Evolutionary conservation across 1,140 invertebrate genomes (phyloP).

Genomic region (Bicyclus anynana): DNA sequence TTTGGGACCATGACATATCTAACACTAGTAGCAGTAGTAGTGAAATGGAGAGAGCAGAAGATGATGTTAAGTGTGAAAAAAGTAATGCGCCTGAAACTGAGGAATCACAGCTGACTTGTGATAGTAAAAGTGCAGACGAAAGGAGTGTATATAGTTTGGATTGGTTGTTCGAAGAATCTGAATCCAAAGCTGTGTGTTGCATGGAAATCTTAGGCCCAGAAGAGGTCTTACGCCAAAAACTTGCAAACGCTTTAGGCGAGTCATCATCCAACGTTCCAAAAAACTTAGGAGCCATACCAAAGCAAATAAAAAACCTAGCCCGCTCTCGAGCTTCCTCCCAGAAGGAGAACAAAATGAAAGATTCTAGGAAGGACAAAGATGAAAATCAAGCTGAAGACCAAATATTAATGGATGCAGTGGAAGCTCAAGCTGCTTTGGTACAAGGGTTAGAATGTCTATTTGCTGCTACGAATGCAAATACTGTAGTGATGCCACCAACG

Average conservation of each 20-base stretch:
- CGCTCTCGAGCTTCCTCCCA: slow-evolving; percentile 70
- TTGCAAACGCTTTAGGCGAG: slow-evolving; percentile 58
- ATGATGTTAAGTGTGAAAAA: slow-evolving; percentile 41
- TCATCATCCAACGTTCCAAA: slow-evolving; percentile 71
- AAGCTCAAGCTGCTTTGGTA: slow-evolving; percentile 73
- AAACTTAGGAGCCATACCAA: slow-evolving; percentile 86
- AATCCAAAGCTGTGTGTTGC: slow-evolving; percentile 26
- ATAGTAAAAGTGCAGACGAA: slow-evolving; percentile 69
- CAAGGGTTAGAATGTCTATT: slow-evolving; percentile 74
- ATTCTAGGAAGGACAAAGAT: slow-evolving; percentile 68
- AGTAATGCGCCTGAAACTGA: slow-evolving; percentile 53
- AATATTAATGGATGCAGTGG: slow-evolving; percentile 67
- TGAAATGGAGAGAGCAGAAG: slow-evolving; percentile 58
- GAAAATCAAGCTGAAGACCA: slow-evolving; percentile 65
- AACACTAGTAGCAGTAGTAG: slow-evolving; percentile 79
- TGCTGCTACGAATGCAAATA: slow-evolving; percentile 72
- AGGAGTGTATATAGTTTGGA: slow-evolving; percentile 71
- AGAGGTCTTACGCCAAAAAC: slow-evolving; percentile 51
- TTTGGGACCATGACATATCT: slow-evolving; percentile 74
- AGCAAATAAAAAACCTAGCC: slow-evolving; percentile 78
- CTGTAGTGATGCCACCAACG: slow-evolving; percentile 70
- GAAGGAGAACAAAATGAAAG: slow-evolving; percentile 74
- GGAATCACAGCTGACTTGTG: slow-evolving; percentile 59
- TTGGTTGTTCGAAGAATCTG: slow-evolving; percentile 70
- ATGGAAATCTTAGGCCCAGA: slow-evolving; percentile 40